Evolutionary conservation across 1,140 invertebrate species (phyloP).

Genomic region (Orius insidiosus): DNA sequence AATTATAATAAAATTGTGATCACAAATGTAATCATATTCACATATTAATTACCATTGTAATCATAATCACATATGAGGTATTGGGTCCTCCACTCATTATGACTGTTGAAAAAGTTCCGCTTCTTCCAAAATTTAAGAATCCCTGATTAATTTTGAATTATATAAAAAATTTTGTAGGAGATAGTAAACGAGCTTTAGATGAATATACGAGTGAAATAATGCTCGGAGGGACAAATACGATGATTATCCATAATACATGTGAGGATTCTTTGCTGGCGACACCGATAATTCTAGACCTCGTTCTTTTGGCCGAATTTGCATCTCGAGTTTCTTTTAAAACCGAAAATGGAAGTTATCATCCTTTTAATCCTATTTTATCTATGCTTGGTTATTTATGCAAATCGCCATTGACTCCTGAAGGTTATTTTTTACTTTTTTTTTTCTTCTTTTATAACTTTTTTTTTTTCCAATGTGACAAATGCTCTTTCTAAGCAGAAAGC

Average conservation of each 20-base stretch:
- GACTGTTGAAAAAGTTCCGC: background rate
- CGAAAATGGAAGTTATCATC: constrained; percentile 30
- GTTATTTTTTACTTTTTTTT: too few species aligned
- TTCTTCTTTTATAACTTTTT: constrained; percentile 8
- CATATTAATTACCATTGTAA: too few species aligned
- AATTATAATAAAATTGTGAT: too few species aligned
- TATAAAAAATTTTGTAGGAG: constrained; percentile 43
- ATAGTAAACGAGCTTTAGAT: constrained; percentile 93
- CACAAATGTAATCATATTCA: too few species aligned
- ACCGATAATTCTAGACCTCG: constrained; percentile 82
- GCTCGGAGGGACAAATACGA: constrained; percentile 82
- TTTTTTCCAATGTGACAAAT: constrained; percentile 60
- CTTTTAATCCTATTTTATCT: constrained; percentile 65
- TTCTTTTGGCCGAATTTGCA: constrained; percentile 75
- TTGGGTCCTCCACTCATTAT: background rate
- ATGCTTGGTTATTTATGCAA: constrained; percentile 81
- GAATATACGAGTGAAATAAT: constrained; percentile 93
- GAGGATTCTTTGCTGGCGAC: constrained; percentile 88
- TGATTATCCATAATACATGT: constrained; percentile 91
- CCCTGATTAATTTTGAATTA: constrained; percentile 4
- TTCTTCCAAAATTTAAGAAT: too few species aligned
- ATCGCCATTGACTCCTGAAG: constrained; percentile 54
- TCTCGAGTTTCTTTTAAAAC: constrained; percentile 52
- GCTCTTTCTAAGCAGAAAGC: constrained; percentile 73
- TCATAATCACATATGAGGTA: background rate